Percentiles rank a stretch among this genome's conserved stretches.
Evolutionary conservation across 2,888 invertebrate species (phyloP).

Genomic region (Spodoptera exigua): DNA sequence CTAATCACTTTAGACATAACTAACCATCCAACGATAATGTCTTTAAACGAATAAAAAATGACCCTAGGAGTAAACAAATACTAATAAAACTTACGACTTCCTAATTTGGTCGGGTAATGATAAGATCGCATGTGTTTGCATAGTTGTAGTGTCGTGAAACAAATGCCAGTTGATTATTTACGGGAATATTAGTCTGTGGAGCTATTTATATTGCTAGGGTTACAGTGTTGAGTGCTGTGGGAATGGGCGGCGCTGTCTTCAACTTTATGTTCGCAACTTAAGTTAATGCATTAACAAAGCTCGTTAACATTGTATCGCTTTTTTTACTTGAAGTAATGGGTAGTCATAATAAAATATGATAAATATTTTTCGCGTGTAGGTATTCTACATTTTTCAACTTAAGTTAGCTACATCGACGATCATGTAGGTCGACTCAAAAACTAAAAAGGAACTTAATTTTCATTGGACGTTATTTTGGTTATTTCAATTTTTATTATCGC

Average conservation of each 20-base stretch:
- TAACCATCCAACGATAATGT: not conserved
- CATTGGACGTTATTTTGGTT: no score
- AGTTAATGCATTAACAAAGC: no score
- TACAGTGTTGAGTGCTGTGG: conserved; percentile 20
- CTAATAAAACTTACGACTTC: conserved; percentile 15
- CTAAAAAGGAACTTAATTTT: no score
- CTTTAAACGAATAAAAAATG: conserved; percentile 14
- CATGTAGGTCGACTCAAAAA: no score
- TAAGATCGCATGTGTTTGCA: conserved; percentile 25
- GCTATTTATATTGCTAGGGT: conserved; percentile 8
- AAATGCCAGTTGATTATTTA: conserved; percentile 37
- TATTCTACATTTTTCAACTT: no score
- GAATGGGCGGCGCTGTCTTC: conserved; percentile 3
- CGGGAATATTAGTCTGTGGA: conserved; percentile 16
- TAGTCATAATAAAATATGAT: no score
- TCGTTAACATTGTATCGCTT: no score
- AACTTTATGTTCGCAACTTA: conserved; percentile 2
- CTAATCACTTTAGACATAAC: not conserved
- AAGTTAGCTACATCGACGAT: no score
- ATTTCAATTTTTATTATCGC: not conserved
- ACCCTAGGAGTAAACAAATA: not conserved
- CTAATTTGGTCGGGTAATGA: conserved; percentile 20
- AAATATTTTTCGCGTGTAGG: no score
- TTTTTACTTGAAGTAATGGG: no score
- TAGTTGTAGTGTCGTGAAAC: conserved; percentile 21